Base-by-base conservation (phyloP, 2,113 vertebrate genomes). In the Scomber colias region DNA sequence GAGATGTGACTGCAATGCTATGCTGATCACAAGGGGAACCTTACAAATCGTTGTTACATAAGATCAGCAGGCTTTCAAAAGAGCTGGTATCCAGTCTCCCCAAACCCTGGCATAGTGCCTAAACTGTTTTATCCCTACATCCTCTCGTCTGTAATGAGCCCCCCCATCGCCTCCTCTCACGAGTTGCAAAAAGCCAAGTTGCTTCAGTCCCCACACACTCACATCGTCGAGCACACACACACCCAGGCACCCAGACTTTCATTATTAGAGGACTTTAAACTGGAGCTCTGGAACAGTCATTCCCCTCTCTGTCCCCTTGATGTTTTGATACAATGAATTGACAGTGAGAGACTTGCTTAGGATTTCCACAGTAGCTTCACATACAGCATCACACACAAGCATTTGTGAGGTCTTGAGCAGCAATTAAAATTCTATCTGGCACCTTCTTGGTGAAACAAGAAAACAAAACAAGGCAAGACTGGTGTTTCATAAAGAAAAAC, bases 231-330 rank as follows among this genome's bases (percentile, higher is more conserved):
- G 63, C 53, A 50, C 51, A 68, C 61, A 51, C 67, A 49, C 40
- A 31, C 55, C 5, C 35, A 40, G 2, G 67, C 40, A 56, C 50
- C 16, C 54, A 68, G 44, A 85, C 56, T 75, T 92, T 92, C 67
- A 93, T 88, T 90, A 84, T 85, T 65, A 69, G 77, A 89, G 74
- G 75, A 68, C 53, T 70, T 80, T 90, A 86, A 69, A 83, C 68
- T 69, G 68, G 83, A 78, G 69, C 81, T 67, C 79, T 87, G 76
- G 81, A 90, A 69, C 84, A 74, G 45, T 80, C 55, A 13, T 71
- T 73, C 73, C 79, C 64, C 59, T 90, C 81, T 87, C 54, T 73
- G 14, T 83, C 70, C 55, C 68, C 21, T 71, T 31, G 27, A 62
- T 71, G 70, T 86, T 72, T 89, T 72, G 51, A 1, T 59, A 62